A percentile compares a stretch with the other conserved stretches of the same genome.
These are phyloP conservation scores for Anseranas semipalmata DNA, from an alignment of 2,113 vertebrate genomes.

Conservation along the genomic window DNA sequence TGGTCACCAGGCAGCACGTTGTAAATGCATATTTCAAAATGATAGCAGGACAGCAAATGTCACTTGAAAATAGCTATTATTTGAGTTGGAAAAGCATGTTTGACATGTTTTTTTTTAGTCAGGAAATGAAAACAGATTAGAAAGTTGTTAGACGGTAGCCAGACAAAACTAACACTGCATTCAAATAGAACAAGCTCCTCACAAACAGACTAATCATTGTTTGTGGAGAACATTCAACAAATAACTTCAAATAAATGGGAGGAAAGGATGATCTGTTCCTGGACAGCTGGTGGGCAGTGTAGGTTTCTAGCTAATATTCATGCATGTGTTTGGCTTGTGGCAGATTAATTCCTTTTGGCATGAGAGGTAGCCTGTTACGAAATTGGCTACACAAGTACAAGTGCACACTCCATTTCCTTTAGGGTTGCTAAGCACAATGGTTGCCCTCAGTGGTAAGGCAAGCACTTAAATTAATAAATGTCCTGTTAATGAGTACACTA, in stretches of 20 bases:
- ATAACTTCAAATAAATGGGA: neutral
- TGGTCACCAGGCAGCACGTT: neutral
- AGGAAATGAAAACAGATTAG: neutral
- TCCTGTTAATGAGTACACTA: slow-evolving; percentile 48
- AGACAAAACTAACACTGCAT: neutral
- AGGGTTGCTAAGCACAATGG: slow-evolving; percentile 46
- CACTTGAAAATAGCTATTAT: neutral
- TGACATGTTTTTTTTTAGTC: neutral
- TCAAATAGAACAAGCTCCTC: neutral
- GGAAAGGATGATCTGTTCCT: neutral
- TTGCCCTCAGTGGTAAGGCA: slow-evolving; percentile 26
- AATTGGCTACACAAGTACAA: neutral
- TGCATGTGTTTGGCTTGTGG: neutral
- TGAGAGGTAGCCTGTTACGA: slow-evolving; percentile 1
- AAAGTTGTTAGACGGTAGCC: neutral
- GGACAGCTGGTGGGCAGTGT: neutral
- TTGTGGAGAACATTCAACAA: neutral
- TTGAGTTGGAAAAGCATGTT: neutral
- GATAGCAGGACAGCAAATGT: neutral
- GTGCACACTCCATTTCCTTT: slow-evolving; percentile 39
- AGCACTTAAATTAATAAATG: slow-evolving; percentile 52
- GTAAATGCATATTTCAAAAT: neutral
- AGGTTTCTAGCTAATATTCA: neutral
- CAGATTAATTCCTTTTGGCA: slow-evolving; percentile 5
- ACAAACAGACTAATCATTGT: neutral